These are phyloP conservation scores for Varecia variegata DNA, from an alignment of 2,797 vertebrate species.

Conservation along the genomic window DNA sequence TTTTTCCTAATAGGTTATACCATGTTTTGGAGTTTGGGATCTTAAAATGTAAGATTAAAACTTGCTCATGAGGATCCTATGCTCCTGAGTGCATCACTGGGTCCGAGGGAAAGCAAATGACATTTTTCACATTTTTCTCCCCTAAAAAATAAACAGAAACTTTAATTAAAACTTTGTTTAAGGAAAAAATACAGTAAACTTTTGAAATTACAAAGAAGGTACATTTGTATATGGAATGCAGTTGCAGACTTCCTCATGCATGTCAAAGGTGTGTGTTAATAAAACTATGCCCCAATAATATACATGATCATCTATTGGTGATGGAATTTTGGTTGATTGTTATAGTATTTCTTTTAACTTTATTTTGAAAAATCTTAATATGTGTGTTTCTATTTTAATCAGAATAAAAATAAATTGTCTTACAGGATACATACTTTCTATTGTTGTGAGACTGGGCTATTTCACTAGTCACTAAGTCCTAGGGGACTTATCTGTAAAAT, in stretches of 20 bases:
- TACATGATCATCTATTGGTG: background rate
- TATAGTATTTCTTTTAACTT: background rate
- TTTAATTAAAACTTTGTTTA: background rate
- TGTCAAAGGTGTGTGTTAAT: background rate
- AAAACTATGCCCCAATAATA: background rate
- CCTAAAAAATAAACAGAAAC: background rate
- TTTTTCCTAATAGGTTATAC: background rate
- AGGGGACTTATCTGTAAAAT: background rate
- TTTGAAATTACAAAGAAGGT: background rate
- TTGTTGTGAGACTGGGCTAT: background rate
- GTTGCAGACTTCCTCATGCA: background rate
- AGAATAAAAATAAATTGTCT: background rate
- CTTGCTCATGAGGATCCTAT: background rate
- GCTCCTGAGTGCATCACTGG: background rate
- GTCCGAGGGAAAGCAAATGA: background rate
- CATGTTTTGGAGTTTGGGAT: background rate
- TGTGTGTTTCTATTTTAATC: background rate
- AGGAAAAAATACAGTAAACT: background rate
- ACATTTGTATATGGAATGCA: background rate
- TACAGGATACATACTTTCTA: background rate
- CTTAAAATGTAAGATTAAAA: background rate
- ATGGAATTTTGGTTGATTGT: background rate
- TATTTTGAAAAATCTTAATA: background rate
- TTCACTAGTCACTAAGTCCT: background rate
- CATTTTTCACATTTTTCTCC: background rate